These are phyloP conservation scores for Perizoma flavofasciatum DNA, from an alignment of 2,888 invertebrate species.

Conservation along the genomic window DNA sequence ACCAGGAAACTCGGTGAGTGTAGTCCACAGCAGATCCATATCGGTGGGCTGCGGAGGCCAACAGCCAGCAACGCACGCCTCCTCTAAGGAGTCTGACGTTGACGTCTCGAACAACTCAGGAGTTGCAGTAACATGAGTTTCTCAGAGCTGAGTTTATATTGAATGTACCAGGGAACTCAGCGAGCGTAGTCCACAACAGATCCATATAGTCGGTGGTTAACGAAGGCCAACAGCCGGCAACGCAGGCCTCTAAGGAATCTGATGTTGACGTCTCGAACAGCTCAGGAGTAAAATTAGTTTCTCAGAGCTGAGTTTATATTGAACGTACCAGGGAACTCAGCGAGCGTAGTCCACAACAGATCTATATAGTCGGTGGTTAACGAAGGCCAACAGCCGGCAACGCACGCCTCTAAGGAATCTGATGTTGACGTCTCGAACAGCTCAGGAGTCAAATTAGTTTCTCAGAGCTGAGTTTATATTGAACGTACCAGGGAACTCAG, in stretches of 20 bases:
- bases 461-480: constrained; percentile 1
- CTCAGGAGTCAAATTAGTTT: not conserved
- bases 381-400: no score
- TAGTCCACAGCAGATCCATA: not conserved
- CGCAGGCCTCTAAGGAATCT: no score
- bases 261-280: no score
- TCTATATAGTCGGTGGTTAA: no score
- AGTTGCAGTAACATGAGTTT: not conserved
- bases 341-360: not conserved
- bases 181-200: not conserved
- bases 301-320: constrained; percentile 1
- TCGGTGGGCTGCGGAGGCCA: no score
- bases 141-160: constrained; percentile 1
- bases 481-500: not conserved
- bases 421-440: no score
- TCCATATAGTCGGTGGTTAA: no score
- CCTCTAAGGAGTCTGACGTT: no score
- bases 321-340: not conserved
- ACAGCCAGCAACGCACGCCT: no score
- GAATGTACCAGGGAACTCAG: not conserved
- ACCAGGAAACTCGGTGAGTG: not conserved
- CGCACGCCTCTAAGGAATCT: no score
- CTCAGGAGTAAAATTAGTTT: not conserved
- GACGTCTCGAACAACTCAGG: no score
- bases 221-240: no score